These are phyloP conservation scores for Pharmacophagus antenor DNA, from an alignment of 2,888 invertebrate species.

Conservation along the genomic window DNA sequence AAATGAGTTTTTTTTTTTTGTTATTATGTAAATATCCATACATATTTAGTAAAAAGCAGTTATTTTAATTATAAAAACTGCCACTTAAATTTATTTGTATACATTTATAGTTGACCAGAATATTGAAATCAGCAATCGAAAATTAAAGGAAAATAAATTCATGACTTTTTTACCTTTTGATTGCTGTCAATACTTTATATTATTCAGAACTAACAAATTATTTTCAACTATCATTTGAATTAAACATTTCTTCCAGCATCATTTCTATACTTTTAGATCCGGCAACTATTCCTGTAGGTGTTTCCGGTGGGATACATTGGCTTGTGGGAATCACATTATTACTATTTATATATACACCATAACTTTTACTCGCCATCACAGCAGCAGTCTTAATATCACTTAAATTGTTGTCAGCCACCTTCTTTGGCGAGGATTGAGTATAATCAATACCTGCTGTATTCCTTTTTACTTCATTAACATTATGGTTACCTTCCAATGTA, in stretches of 20 bases:
- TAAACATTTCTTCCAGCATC: constrained; percentile 15
- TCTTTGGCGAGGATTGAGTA: neutral
- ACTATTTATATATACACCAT: neutral
- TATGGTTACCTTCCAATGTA: neutral
- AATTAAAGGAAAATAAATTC: no score
- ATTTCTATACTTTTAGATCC: constrained; percentile 5
- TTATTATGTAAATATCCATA: no score
- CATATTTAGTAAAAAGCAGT: no score
- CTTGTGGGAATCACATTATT: neutral
- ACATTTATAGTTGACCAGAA: no score
- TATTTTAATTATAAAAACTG: no score
- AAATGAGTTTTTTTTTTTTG: no score
- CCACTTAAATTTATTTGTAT: no score
- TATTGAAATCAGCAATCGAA: no score
- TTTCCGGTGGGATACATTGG: neutral
- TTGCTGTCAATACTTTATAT: no score
- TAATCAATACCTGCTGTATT: neutral
- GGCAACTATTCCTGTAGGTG: no score
- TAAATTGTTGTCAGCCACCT: neutral
- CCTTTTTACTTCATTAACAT: neutral
- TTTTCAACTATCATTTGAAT: neutral
- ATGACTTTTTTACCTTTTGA: no score
- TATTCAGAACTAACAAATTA: no score
- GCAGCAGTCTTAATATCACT: neutral
- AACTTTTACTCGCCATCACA: neutral